These are phyloP conservation scores for Belonocnema kinseyi DNA, from an alignment of 1,140 invertebrate genomes.

Conservation along the genomic window DNA sequence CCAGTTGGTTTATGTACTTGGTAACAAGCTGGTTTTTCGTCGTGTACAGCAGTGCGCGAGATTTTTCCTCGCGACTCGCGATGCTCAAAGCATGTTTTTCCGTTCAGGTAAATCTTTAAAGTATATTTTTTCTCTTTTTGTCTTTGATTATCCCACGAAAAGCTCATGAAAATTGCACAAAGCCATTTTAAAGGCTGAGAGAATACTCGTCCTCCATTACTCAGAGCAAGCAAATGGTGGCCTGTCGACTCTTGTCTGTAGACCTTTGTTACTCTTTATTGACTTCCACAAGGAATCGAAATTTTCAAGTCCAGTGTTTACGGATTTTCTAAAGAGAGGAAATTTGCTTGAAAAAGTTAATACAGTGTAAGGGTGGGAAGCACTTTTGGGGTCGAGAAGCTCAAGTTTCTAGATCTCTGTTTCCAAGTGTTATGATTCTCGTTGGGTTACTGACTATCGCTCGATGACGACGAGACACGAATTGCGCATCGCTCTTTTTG, in stretches of 20 bases:
- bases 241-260: slow-evolving; percentile 46
- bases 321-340: not conserved
- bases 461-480: slow-evolving; percentile 46
- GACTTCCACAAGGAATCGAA: slow-evolving; percentile 37
- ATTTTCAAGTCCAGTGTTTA: slow-evolving; percentile 14
- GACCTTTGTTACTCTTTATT: slow-evolving; percentile 60
- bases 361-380: not conserved
- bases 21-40: slow-evolving; percentile 18
- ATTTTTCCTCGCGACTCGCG: slow-evolving; percentile 44
- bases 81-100: slow-evolving; percentile 65
- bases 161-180: slow-evolving; percentile 16
- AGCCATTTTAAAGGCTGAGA: slow-evolving; percentile 33
- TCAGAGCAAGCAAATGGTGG: slow-evolving; percentile 70
- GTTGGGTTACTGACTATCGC: slow-evolving; percentile 51
- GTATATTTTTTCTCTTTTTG: not conserved
- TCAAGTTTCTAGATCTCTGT: slow-evolving; percentile 9
- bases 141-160: not conserved
- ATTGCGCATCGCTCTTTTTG: slow-evolving; percentile 55
- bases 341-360: not conserved
- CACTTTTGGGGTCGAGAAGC: not conserved
- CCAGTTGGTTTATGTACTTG: slow-evolving; percentile 1
- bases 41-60: slow-evolving; percentile 30
- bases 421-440: slow-evolving; percentile 54
- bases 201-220: slow-evolving; percentile 71
- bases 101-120: slow-evolving; percentile 63